Conservation (phyloP, 2,888 invertebrate genomes). For the Ectemnius lituratus region DNA sequence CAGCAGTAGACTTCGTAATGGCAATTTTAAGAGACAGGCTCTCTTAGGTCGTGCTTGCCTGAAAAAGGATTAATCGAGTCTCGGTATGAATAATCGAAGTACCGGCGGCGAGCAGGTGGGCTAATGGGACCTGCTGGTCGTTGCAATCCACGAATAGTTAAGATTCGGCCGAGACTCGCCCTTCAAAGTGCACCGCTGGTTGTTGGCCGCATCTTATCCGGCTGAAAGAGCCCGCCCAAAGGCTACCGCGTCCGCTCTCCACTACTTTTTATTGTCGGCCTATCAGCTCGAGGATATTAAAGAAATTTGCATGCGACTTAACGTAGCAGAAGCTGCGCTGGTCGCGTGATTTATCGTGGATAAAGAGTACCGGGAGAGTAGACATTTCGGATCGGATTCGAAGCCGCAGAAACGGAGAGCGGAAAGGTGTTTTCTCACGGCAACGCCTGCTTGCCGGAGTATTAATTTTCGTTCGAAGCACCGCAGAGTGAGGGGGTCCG, state of each 20-base stretch:
- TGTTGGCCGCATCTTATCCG: not conserved
- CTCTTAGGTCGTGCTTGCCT: too few relatives aligned
- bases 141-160: slow-evolving; percentile 25
- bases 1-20: too few relatives aligned
- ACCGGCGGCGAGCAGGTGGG: slow-evolving; percentile 7
- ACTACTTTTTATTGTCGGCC: too few relatives aligned
- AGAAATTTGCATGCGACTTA: too few relatives aligned
- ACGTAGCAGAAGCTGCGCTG: too few relatives aligned
- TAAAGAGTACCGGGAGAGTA: slow-evolving; percentile 12
- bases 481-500: slow-evolving; percentile 31
- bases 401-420: slow-evolving; percentile 4
- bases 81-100: slow-evolving; percentile 38
- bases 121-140: slow-evolving; percentile 30
- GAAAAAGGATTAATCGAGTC: slow-evolving; percentile 41
- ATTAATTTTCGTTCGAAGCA: slow-evolving; percentile 43
- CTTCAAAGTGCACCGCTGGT: not conserved
- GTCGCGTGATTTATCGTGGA: not conserved
- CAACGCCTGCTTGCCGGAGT: slow-evolving; percentile 25
- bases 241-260: too few relatives aligned
- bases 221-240: too few relatives aligned
- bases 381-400: slow-evolving; percentile 20
- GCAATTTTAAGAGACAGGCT: too few relatives aligned
- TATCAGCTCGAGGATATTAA: too few relatives aligned
- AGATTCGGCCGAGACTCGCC: slow-evolving; percentile 19
- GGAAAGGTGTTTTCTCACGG: slow-evolving; percentile 34